Conservation (phyloP, 2,113 vertebrate genomes). For the Myrmecobius fasciatus region DNA sequence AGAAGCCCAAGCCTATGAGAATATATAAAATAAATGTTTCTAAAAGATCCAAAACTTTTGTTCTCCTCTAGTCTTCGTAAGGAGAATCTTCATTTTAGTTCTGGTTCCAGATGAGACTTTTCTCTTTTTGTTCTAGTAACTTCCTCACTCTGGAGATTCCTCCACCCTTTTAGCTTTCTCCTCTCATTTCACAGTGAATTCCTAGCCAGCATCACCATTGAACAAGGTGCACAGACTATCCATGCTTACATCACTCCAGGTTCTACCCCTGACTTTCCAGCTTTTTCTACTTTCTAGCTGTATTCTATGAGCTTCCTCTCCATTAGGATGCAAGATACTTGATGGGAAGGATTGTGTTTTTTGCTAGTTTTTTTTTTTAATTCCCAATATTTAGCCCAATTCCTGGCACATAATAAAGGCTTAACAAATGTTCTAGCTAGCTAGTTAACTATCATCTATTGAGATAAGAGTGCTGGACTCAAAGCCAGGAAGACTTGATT, state of each 20-base stretch:
- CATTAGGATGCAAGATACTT: background rate
- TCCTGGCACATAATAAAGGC: background rate
- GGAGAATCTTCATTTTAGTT: background rate
- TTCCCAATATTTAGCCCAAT: background rate
- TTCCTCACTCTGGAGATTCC: background rate
- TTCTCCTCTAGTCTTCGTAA: background rate
- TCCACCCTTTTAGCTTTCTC: background rate
- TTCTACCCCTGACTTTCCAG: background rate
- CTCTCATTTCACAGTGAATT: background rate
- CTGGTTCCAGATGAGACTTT: background rate
- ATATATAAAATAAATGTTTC: background rate
- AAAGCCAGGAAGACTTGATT: background rate
- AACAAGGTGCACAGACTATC: background rate
- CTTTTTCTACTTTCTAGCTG: background rate
- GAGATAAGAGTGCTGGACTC: background rate
- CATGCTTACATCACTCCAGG: background rate
- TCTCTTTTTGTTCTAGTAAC: background rate
- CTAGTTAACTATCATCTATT: background rate
- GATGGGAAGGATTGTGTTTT: background rate
- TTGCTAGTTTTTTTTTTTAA: background rate
- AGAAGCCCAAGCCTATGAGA: background rate
- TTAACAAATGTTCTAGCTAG: background rate
- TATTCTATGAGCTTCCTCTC: background rate
- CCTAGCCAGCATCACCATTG: background rate
- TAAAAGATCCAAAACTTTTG: background rate